Conservation (phyloP, 2,888 invertebrate species). For the Hirtodrosophila histrioides region DNA sequence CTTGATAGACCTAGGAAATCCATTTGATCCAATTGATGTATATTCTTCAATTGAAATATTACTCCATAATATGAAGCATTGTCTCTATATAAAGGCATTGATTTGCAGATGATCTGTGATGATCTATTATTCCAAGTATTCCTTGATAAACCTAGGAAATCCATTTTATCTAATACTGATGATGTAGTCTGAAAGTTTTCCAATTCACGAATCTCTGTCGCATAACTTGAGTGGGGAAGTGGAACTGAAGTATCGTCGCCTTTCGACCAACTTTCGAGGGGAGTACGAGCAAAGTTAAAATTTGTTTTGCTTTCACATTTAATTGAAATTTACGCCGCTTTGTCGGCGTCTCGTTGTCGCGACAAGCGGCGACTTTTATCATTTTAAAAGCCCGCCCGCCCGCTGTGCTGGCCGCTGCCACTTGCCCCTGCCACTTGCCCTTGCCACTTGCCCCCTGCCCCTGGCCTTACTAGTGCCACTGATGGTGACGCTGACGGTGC, state of each 20-base stretch:
- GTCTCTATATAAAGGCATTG: too few species aligned
- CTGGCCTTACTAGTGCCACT: constrained; percentile 6
- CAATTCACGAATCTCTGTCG: constrained; percentile 1
- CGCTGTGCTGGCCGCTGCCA: constrained; percentile 16
- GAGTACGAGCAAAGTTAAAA: constrained; percentile 65
- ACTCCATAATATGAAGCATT: too few species aligned
- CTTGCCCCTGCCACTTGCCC: constrained; percentile 21
- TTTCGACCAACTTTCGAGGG: constrained; percentile 28
- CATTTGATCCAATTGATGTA: too few species aligned
- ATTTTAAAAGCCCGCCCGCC: constrained; percentile 68
- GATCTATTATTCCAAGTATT: too few species aligned
- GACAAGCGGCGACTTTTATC: constrained; percentile 78
- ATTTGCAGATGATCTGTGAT: too few species aligned
- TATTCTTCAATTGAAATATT: too few species aligned
- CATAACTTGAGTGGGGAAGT: constrained; percentile 34
- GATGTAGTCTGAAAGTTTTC: too few species aligned
- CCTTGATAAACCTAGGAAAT: too few species aligned
- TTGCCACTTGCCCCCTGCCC: constrained; percentile 32
- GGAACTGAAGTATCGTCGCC: constrained; percentile 20
- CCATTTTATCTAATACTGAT: too few species aligned
- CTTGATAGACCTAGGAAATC: too few species aligned
- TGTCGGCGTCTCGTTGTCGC: constrained; percentile 77
- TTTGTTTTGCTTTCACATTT: constrained; percentile 81
- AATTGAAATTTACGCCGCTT: constrained; percentile 83
- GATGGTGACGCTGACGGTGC: constrained; percentile 53